Base-by-base conservation (phyloP, 1,140 invertebrate species). In the Drosophila orosa region DNA sequence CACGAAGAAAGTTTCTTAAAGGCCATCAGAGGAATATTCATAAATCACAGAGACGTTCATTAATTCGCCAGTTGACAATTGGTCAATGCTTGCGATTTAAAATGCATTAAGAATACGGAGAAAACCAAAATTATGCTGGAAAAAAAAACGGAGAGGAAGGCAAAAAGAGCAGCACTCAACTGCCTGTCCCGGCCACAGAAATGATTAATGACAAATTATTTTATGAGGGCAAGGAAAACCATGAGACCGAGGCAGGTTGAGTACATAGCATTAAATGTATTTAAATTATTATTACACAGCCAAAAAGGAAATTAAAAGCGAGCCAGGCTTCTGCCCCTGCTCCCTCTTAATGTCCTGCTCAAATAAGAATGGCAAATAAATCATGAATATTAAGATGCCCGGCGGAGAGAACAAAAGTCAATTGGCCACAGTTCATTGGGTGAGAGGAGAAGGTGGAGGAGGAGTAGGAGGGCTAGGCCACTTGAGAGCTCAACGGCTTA, bases 201-300 rank as follows among this genome's bases (percentile, higher is more conserved):
- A 84, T 83, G 80, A 83, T 83, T 84, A 83, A 83, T 83, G 80
- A 76, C 69, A 83, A 80, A 83, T 80, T 85, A 76, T 85, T 76
- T 76, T 80, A 83, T 80, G 81, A 76, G 82, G 74, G 59, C 39
- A 63, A 40, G 24, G 52, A 45, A 68, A 56, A 56, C 24, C 45
- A 54, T n/a, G 33, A 29, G 27, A 7, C 39, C 3, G 15, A 54
- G 69, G 62, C 58, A 65, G 74, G 59, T 48, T 55, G 44, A 78
- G 73, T 75, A 71, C 67, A 56, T 39, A 56, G 80, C 47, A 76
- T 83, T 84, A 76, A 78, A 85, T 83, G 72, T 84, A 76, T 84
- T 83, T 84, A 80, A 83, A 84, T 80, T 80, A 69, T 67, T 76
- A 72, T 83, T 68, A 84, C 48, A 68, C 60, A 24, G 33, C 22